These are phyloP conservation scores for Psophia crepitans DNA, from an alignment of 2,113 vertebrate species.

Conservation along the genomic window DNA sequence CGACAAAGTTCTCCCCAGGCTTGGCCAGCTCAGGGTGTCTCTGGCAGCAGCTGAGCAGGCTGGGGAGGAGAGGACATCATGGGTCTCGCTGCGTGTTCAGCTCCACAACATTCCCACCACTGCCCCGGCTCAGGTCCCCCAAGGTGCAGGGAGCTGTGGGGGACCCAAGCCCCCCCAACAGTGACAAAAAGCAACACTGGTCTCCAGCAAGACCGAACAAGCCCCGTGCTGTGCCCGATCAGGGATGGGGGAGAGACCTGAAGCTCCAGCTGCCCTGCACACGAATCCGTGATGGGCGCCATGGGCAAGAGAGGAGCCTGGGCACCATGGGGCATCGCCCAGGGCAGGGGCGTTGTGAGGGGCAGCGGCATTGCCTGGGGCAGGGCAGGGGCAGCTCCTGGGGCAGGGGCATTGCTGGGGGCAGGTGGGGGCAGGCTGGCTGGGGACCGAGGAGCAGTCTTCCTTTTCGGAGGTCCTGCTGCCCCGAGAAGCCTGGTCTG, in stretches of 20 bases:
- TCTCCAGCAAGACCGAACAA: neutral
- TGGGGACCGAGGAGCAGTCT: neutral
- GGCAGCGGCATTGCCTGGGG: neutral
- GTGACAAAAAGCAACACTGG: neutral
- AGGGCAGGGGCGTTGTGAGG: neutral
- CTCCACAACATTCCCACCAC: neutral
- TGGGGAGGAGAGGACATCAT: neutral
- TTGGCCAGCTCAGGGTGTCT: constrained; percentile 26
- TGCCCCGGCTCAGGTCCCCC: neutral
- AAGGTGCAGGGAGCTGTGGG: accelerated
- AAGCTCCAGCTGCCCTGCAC: neutral
- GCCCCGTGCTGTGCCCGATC: neutral
- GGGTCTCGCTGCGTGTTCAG: neutral
- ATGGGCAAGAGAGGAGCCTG: neutral
- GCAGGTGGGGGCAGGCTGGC: neutral
- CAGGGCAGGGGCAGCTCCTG: neutral
- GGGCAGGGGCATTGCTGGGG: neutral
- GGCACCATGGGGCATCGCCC: neutral
- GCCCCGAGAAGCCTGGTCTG: accelerated
- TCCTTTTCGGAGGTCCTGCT: accelerated
- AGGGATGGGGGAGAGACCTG: neutral
- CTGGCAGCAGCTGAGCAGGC: constrained; percentile 53
- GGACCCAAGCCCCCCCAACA: accelerated
- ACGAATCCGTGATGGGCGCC: neutral
- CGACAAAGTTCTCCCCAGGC: constrained; percentile 17